Base-by-base conservation (phyloP, 2,113 vertebrate species). In the Muntiacus muntjak region DNA sequence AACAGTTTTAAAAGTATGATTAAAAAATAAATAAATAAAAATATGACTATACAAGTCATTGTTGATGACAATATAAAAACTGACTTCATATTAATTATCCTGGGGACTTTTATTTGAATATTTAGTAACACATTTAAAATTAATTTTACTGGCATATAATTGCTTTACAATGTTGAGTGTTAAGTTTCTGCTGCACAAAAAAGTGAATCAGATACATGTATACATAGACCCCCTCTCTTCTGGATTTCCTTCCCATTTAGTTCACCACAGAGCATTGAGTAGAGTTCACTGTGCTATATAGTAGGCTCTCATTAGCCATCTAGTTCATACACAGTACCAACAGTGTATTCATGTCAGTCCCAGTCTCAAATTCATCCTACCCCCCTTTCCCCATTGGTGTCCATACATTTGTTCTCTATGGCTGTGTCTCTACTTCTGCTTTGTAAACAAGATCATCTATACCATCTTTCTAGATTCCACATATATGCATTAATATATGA, bases 101-200 rank as follows among this genome's bases (percentile, higher is more conserved):
- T 90, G 95, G 19, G 57, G 60, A 2, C 9, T 14, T 90, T 98
- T 87, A 93, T 95, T 58, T 2, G 95, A 92, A 26, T 43, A 40
- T 57, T 36, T 93, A n/a, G 30, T 91, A 82, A 1, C 9, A 0
- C 3, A 45, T 52, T 78, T 78, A 25, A 43, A 76, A 76, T 76
- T 76, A 76, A 76, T 43, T 76, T 43, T 76, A 26, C 43, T 43
- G 40, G 40, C 3, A 1, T 76, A 43, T 76, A 76, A 76, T 15
- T 76, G 71, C 71, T 43, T 43, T 43, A 13, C 40, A 43, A 14
- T 43, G 71, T 14, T 40, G 17, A 40, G 36, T 26, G 40, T 76
- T 76, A 43, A 26, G 36, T 76, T 40, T 23, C 67, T 23, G 5
- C n/a, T 71, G 67, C 23, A 71, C 67, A 40, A 71, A 19, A 40